phyloP scores from a whole-genome alignment of 1,140 invertebrate genomes.

The Acromyrmex echinatior region DNA sequence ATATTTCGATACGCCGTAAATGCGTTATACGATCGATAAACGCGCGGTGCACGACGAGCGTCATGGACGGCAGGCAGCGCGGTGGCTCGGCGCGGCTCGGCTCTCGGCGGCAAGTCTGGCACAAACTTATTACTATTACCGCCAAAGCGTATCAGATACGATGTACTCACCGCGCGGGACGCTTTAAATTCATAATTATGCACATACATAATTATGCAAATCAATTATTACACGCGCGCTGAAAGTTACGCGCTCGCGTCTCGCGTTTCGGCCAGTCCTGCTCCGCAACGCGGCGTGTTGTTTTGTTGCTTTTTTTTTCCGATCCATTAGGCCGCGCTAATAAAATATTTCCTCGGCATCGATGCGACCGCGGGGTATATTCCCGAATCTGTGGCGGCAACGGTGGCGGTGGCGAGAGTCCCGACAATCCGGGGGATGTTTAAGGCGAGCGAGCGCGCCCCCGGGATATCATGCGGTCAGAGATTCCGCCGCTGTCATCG shows the following conservation, averaged over 20 bases:
- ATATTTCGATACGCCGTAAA: slow-evolving; percentile 76
- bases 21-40: slow-evolving; percentile 76
- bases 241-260: slow-evolving; percentile 66
- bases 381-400: slow-evolving; percentile 36
- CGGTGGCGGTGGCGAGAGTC: slow-evolving; percentile 27
- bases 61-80: slow-evolving; percentile 65
- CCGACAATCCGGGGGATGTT: slow-evolving; percentile 79
- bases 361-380: slow-evolving; percentile 30
- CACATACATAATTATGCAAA: slow-evolving; percentile 77
- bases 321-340: slow-evolving; percentile 59
- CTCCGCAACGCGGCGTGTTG: background rate
- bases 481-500: slow-evolving; percentile 81
- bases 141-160: slow-evolving; percentile 71
- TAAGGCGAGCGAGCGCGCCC: slow-evolving; percentile 82
- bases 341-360: slow-evolving; percentile 54
- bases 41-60: slow-evolving; percentile 67
- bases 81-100: slow-evolving; percentile 33
- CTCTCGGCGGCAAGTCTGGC: slow-evolving; percentile 63
- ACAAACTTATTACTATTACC: slow-evolving; percentile 76
- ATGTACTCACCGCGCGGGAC: slow-evolving; percentile 58
- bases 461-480: slow-evolving; percentile 84
- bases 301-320: background rate
- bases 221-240: slow-evolving; percentile 72
- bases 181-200: slow-evolving; percentile 77
- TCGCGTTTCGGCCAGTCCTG: slow-evolving; percentile 56